These are phyloP conservation scores for Excalfactoria chinensis DNA, from an alignment of 2,113 vertebrate genomes.

Conservation along the genomic window DNA sequence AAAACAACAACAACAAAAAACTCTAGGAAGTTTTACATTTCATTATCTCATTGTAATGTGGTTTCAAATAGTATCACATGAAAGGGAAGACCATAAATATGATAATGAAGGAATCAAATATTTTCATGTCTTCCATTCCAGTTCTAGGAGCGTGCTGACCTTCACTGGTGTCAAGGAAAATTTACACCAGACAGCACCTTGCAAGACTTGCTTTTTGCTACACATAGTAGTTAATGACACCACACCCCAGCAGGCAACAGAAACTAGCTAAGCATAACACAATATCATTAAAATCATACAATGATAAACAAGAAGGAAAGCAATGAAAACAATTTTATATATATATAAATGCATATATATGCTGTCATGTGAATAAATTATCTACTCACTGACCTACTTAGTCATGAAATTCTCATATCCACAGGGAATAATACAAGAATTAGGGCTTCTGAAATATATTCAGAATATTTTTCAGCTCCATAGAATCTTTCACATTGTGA, in stretches of 20 bases:
- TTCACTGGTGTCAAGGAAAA: neutral
- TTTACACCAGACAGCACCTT: neutral
- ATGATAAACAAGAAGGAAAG: neutral
- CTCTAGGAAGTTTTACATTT: constrained; percentile 1
- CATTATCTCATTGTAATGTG: neutral
- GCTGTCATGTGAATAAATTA: neutral
- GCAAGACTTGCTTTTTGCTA: neutral
- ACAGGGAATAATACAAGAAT: neutral
- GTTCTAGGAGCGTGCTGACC: neutral
- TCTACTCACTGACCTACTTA: constrained; percentile 26
- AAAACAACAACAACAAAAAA: neutral
- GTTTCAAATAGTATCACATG: neutral
- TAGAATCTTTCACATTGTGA: neutral
- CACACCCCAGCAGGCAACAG: neutral
- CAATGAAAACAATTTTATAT: neutral
- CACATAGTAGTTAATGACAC: neutral
- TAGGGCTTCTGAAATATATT: neutral
- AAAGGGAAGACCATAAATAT: constrained; percentile 33
- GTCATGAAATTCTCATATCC: neutral
- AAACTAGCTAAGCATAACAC: neutral
- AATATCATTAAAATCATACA: neutral
- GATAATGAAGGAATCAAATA: constrained; percentile 22
- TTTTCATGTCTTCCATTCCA: neutral
- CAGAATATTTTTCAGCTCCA: neutral
- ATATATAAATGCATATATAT: neutral